Conservation (phyloP, 2,888 invertebrate species). For the Stenolophus ochropezus region DNA sequence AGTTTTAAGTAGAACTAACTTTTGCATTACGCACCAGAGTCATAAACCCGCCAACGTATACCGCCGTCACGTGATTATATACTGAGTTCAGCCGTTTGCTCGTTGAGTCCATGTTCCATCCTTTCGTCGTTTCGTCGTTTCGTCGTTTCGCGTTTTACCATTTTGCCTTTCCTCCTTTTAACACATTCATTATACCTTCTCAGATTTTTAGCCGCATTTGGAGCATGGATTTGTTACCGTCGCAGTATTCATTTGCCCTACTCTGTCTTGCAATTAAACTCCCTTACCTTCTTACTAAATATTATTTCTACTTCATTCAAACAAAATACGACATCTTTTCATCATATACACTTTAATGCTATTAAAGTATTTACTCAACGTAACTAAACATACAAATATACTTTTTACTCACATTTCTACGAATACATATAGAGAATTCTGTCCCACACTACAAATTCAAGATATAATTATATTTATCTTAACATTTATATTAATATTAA, state of each 20-base stretch:
- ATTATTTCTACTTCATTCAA: not conserved
- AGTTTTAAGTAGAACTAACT: slow-evolving; percentile 59
- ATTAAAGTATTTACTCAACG: not conserved
- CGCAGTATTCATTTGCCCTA: not conserved
- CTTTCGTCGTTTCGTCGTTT: not conserved
- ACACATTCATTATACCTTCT: not conserved
- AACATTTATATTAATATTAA: no score
- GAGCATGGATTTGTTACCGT: not conserved
- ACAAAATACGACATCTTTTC: not conserved
- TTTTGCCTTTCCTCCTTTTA: not conserved
- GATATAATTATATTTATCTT: no score
- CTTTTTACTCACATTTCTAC: not conserved
- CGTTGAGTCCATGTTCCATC: no score
- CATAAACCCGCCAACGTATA: slow-evolving; percentile 45
- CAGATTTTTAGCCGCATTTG: not conserved
- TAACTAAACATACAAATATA: not conserved
- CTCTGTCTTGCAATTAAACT: not conserved
- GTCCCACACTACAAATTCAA: no score
- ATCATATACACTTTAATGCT: not conserved
- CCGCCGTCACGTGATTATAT: slow-evolving; percentile 27
- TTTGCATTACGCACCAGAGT: slow-evolving; percentile 58
- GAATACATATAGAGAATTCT: not conserved
- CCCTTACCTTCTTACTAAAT: not conserved
- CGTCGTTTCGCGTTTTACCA: not conserved
- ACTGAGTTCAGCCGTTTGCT: slow-evolving; percentile 19